Evolutionary conservation across 2,797 vertebrate species (phyloP).

Genomic region (Rousettus madagascariensis): DNA sequence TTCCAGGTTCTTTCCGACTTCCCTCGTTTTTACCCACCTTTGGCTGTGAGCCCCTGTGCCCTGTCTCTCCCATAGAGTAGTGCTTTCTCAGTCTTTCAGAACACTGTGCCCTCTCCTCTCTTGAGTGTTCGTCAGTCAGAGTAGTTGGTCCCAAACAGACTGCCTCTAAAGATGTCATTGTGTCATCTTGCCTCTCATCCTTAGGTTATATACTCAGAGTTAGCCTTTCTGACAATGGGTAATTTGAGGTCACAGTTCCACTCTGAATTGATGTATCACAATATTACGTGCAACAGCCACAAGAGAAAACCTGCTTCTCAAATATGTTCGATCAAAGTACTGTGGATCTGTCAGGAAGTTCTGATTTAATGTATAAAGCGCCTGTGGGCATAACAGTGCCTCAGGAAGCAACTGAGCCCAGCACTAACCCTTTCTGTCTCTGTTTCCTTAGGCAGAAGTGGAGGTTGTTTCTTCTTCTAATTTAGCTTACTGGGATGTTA

Average conservation of each 20-base stretch:
- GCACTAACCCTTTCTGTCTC: neutral
- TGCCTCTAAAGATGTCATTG: neutral
- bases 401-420: neutral
- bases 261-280: neutral
- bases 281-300: neutral
- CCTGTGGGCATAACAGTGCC: neutral
- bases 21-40: neutral
- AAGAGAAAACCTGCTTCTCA: neutral
- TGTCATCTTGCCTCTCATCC: neutral
- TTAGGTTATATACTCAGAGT: neutral
- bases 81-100: neutral
- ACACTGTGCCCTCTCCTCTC: neutral
- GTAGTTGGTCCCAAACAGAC: neutral
- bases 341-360: neutral
- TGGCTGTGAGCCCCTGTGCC: neutral
- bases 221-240: slow-evolving; percentile 29
- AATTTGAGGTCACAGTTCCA: neutral
- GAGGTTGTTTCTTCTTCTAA: neutral
- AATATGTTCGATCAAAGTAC: neutral
- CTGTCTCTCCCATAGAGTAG: neutral
- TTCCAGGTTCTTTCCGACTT: neutral
- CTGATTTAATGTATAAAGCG: neutral
- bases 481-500: neutral
- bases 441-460: neutral
- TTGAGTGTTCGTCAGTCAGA: neutral